A percentile compares a stretch with the other conserved stretches of the same genome.
These are phyloP conservation scores for Halocynthia roretzi DNA, from an alignment of 23 tunicate species.

Conservation along the genomic window DNA sequence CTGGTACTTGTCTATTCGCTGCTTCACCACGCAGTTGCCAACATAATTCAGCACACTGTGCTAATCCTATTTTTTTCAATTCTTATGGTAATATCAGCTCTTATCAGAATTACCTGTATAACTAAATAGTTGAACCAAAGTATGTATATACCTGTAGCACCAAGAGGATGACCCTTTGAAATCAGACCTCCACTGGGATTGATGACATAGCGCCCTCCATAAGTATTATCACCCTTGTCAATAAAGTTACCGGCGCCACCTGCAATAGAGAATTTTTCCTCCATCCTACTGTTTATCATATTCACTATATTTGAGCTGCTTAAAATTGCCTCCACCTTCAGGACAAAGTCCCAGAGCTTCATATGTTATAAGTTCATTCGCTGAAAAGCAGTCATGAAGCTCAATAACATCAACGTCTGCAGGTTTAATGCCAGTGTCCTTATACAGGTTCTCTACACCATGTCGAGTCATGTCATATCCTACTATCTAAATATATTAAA, in stretches of 20 bases:
- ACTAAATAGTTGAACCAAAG: too few relatives aligned
- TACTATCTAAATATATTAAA: slow-evolving; percentile 32
- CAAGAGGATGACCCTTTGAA: slow-evolving; percentile 99
- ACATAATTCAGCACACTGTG: slow-evolving; percentile 92
- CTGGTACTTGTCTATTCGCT: slow-evolving; percentile 83
- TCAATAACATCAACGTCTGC: slow-evolving; percentile 90
- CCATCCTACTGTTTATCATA: background rate
- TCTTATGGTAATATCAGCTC: background rate
- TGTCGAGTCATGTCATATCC: slow-evolving; percentile 83
- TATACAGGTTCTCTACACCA: slow-evolving; percentile 54
- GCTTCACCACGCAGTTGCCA: slow-evolving; percentile 99
- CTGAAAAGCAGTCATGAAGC: slow-evolving; percentile 98
- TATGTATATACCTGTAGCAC: slow-evolving; percentile 71
- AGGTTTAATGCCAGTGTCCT: slow-evolving; percentile 69
- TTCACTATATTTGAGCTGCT: background rate
- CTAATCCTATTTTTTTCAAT: slow-evolving; percentile 51
- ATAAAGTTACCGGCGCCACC: slow-evolving; percentile 98
- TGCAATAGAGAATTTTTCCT: slow-evolving; percentile 1
- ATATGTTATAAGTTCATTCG: slow-evolving; percentile 95
- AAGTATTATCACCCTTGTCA: slow-evolving; percentile 94
- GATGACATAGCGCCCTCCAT: slow-evolving; percentile 90
- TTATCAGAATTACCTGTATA: too few relatives aligned
- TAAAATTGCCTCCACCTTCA: slow-evolving; percentile 38
- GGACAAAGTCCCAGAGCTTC: slow-evolving; percentile 95
- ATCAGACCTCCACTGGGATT: slow-evolving; percentile 98